Percentiles rank a stretch among this genome's conserved stretches.
phyloP scores from a whole-genome alignment of 2,797 vertebrate genomes.

The Channa striata region DNA sequence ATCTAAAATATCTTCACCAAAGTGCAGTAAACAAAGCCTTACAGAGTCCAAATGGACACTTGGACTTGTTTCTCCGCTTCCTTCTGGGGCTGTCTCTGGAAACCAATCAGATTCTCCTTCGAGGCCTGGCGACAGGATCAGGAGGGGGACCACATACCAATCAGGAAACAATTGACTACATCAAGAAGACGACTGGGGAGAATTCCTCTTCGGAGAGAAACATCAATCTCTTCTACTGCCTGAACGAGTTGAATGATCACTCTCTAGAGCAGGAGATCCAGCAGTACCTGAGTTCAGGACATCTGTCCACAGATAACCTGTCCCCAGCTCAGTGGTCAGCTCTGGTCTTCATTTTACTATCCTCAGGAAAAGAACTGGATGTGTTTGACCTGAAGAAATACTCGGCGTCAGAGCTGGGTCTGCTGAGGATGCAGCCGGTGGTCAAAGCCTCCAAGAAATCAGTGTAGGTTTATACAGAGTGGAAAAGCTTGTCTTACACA shows the following conservation, averaged over 20 bases:
- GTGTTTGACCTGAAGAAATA: too few species aligned
- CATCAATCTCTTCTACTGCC: conserved; percentile 54
- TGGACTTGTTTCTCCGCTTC: conserved; percentile 58
- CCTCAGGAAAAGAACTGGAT: conserved; percentile 8
- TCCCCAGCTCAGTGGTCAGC: conserved; percentile 43
- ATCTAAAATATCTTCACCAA: fast-evolving
- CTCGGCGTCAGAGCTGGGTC: too few species aligned
- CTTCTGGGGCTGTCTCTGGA: conserved; percentile 52
- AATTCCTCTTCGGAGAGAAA: conserved; percentile 17
- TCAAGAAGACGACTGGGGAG: conserved; percentile 27
- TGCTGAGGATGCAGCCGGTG: too few species aligned
- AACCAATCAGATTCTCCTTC: conserved; percentile 28
- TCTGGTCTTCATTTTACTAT: conserved; percentile 45
- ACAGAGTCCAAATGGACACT: conserved; percentile 52
- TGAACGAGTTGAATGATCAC: conserved; percentile 12
- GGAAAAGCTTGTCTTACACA: too few species aligned
- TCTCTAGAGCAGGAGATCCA: conserved; percentile 15
- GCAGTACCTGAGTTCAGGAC: too few species aligned
- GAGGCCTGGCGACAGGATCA: conserved; percentile 13
- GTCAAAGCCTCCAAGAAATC: too few species aligned
- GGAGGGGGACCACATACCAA: background rate
- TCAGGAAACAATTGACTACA: conserved; percentile 11
- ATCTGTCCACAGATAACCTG: background rate
- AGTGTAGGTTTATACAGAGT: conserved; percentile 39
- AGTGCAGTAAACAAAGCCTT: too few species aligned